phyloP scores from a whole-genome alignment of 1,140 invertebrate genomes.

The Euwallacea similis region DNA sequence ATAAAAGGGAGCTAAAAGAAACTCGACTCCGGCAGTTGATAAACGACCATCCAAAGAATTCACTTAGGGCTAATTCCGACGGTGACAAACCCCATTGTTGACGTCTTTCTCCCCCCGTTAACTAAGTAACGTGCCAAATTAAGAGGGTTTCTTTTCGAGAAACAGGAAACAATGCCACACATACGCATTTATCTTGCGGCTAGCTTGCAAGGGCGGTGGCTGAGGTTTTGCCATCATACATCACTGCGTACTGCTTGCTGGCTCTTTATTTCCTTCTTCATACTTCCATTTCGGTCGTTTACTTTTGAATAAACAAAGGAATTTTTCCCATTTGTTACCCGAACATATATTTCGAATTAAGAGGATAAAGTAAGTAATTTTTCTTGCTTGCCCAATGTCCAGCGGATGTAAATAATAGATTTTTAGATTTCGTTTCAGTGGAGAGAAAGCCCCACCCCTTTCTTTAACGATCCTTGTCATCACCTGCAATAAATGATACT shows the following conservation, averaged over 20 bases:
- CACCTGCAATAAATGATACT: too few species aligned
- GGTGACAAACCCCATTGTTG: conserved; percentile 50
- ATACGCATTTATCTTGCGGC: conserved; percentile 54
- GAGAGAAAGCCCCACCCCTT: too few species aligned
- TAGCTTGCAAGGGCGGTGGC: conserved; percentile 27
- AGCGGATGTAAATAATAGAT: too few species aligned
- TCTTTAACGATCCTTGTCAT: too few species aligned
- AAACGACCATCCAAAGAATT: conserved; percentile 51
- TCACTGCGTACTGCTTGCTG: conserved; percentile 34
- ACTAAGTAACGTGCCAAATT: conserved; percentile 53
- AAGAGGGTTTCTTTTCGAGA: conserved; percentile 52
- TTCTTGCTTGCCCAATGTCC: too few species aligned
- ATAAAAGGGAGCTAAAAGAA: conserved; percentile 33
- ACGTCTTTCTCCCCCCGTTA: conserved; percentile 48
- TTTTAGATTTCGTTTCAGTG: too few species aligned
- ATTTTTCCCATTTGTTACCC: conserved; percentile 28
- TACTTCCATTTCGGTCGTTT: conserved; percentile 8
- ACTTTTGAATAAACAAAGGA: conserved; percentile 33
- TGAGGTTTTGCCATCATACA: conserved; percentile 43
- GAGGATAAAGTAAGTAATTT: too few species aligned
- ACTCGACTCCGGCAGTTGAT: conserved; percentile 40
- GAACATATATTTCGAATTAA: conserved; percentile 25
- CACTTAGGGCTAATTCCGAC: conserved; percentile 51
- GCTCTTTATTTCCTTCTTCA: conserved; percentile 38
- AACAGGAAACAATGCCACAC: conserved; percentile 54